Base-by-base conservation (phyloP, 2,888 invertebrate species). In the Corbicula japonica region DNA sequence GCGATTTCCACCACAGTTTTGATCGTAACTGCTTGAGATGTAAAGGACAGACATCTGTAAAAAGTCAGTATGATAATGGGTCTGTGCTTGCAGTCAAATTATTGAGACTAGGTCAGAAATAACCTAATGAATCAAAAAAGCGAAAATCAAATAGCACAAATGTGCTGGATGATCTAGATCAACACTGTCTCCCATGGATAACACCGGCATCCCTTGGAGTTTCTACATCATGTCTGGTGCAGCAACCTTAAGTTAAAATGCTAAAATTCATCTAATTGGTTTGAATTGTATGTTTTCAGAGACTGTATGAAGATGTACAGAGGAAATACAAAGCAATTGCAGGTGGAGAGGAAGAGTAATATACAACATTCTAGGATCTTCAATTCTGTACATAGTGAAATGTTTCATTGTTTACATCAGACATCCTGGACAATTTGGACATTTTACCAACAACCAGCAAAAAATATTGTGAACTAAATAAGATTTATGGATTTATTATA, bases 231-330 rank as follows among this genome's bases (percentile, higher is more conserved):
- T 3, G 48, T 10, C 4, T 8, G 26, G 10, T 23, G 6, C 26
- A 48, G 21, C 26, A 48, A 3, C 21, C 26, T 1, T n/a, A 10
- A n/a, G 21, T 6, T n/a, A n/a, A 2, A 48, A 8, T 48, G 26
- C 26, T 6, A 10, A 1, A 21, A 21, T 48, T 48, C 21, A 23
- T 21, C 1, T 48, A 15, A 12, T 3, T n/a, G 21, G 21, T 26
- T n/a, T 23, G 21, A 10, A 23, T 61, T 30, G n/a, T 65, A 30
- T 30, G 21, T 28, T 66, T 66, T 52, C 66, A 66, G 66, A 54
- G 18, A 23, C 18, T 66, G 35, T 54, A 15, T 54, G 41, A 52
- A 21, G 66, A 66, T 54, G 28, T 66, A n/a, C 26, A 23, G n/a
- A 35, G n/a, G 2, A 52, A n/a, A 30, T 38, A 52, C n/a, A 1